Evolutionary conservation across 2,888 invertebrate genomes (phyloP).

Genomic region (Mimumesa dahlbomi): DNA sequence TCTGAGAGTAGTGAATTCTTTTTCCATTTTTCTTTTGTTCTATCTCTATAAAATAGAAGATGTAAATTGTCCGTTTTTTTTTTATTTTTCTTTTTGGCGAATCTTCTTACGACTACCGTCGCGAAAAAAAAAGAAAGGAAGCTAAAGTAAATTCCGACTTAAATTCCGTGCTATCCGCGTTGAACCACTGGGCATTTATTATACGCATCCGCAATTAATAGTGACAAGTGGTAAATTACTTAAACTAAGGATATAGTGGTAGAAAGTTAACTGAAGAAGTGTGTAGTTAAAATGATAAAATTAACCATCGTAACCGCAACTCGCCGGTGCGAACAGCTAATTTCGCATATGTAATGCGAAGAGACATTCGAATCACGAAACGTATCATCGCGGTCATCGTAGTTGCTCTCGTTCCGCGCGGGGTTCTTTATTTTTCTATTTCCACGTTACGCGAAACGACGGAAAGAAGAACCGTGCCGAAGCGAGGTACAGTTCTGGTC

Average conservation of each 20-base stretch:
- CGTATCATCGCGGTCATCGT: conserved; percentile 17
- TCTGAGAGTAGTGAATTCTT: no score
- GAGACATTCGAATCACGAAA: conserved; percentile 5
- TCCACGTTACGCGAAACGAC: conserved; percentile 17
- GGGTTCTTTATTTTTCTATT: conserved; percentile 59
- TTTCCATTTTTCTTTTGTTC: no score
- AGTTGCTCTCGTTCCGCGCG: conserved; percentile 22
- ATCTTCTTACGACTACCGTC: background rate
- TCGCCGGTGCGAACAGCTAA: conserved; percentile 21
- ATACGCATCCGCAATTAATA: conserved; percentile 57
- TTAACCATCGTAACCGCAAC: conserved; percentile 17
- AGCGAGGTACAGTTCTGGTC: background rate
- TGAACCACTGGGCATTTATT: conserved; percentile 66
- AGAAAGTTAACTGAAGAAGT: conserved; percentile 30
- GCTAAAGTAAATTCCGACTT: background rate
- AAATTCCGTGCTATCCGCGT: conserved; percentile 17
- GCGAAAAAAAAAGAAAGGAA: background rate
- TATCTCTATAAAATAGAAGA: no score
- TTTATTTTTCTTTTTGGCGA: no score
- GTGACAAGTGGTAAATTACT: conserved; percentile 41
- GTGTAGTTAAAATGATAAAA: conserved; percentile 22
- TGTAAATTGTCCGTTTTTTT: no score
- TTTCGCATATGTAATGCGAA: conserved; percentile 14
- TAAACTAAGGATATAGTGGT: conserved; percentile 31
- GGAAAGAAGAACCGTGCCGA: conserved; percentile 7